Evolutionary conservation across 2,797 vertebrate species (phyloP).

Genomic region (Sebastes itinus): DNA sequence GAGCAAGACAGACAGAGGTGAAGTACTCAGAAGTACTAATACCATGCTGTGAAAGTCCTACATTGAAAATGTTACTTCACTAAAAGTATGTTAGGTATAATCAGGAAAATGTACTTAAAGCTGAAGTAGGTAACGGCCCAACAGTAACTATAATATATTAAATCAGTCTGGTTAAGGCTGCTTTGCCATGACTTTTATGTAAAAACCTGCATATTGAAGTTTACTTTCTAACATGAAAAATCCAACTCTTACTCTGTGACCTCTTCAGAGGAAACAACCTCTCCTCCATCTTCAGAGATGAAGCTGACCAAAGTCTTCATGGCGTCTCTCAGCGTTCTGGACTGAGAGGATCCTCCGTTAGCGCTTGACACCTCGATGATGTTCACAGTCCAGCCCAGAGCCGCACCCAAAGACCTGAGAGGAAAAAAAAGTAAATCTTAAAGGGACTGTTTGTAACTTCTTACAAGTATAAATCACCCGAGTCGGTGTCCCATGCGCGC

Average conservation of each 20-base stretch:
- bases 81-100: not conserved
- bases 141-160: not conserved
- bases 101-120: not conserved
- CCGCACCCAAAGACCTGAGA: conserved; percentile 73
- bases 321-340: conserved; percentile 11
- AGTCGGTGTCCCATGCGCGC: no score
- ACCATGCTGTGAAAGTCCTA: not conserved
- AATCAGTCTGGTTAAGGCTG: not conserved
- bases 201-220: no score
- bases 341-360: not conserved
- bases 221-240: not conserved
- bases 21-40: not conserved
- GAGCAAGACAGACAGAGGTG: not conserved
- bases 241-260: conserved; percentile 68
- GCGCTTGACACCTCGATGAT: conserved; percentile 60
- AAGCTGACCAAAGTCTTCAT: conserved; percentile 68
- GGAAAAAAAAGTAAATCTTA: accelerated
- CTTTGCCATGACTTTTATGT: not conserved
- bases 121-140: no score
- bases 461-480: no score
- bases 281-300: conserved; percentile 24
- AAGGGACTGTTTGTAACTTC: no score
- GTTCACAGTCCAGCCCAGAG: conserved; percentile 71
- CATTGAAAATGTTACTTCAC: not conserved
- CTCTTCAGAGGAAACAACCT: conserved; percentile 48